These are phyloP conservation scores for Phytoseiulus persimilis DNA, from an alignment of 2,888 invertebrate genomes.

Conservation along the genomic window DNA sequence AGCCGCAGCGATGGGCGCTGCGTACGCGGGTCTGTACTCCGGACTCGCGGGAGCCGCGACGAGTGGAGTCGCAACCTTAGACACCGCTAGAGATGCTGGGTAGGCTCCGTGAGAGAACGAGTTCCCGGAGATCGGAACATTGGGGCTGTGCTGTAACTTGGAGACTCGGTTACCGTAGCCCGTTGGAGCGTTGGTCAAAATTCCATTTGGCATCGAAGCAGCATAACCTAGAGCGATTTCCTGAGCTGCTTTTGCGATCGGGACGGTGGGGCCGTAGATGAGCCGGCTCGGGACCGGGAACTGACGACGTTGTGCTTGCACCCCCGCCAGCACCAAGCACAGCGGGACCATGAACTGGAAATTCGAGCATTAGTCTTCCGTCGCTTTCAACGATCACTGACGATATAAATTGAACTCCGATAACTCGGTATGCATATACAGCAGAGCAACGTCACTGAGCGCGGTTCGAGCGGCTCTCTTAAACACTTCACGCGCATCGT, in stretches of 20 bases:
- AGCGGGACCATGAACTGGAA: background rate
- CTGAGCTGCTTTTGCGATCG: background rate
- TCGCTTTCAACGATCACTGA: too few relatives aligned
- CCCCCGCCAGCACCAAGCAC: background rate
- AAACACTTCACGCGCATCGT: too few relatives aligned
- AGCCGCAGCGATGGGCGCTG: background rate
- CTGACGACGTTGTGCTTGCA: background rate
- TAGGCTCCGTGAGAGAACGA: conserved; percentile 9
- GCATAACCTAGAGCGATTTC: conserved; percentile 6
- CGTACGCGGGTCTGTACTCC: background rate
- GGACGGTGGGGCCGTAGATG: conserved; percentile 21
- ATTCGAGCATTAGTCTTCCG: background rate
- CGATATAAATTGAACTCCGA: too few relatives aligned
- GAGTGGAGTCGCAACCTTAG: background rate
- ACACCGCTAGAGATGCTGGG: conserved; percentile 1
- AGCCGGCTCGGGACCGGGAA: conserved; percentile 24
- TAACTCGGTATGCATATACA: too few relatives aligned
- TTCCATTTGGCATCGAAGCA: background rate
- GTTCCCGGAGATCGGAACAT: background rate
- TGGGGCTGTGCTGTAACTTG: background rate
- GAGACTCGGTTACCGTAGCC: background rate
- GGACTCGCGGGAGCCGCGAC: background rate
- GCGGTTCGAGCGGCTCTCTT: too few relatives aligned
- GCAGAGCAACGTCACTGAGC: too few relatives aligned
- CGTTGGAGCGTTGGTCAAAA: background rate